Evolutionary conservation across 2,888 invertebrate genomes (phyloP).

Genomic region (Rhingia campestris): DNA sequence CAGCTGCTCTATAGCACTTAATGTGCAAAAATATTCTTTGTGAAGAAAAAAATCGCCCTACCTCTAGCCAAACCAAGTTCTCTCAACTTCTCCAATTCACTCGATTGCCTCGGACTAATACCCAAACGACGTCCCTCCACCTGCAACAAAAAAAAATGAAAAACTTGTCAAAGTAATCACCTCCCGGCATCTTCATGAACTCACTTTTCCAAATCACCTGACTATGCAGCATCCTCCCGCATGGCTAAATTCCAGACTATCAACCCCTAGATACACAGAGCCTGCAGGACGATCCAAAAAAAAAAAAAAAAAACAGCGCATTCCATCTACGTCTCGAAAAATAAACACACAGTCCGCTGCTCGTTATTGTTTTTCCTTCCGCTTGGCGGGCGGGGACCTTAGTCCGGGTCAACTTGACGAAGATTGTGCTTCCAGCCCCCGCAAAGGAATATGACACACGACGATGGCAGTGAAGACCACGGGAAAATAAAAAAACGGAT

Average conservation of each 20-base stretch:
- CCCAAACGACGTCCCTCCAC: background rate
- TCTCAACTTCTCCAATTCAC: constrained; percentile 47
- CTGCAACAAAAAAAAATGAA: background rate
- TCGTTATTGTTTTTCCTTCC: constrained; percentile 57
- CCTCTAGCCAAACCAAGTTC: background rate
- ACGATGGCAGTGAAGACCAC: constrained; percentile 10
- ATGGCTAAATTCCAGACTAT: constrained; percentile 38
- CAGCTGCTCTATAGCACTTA: constrained; percentile 43
- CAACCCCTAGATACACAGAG: no score
- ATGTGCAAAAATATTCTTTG: constrained; percentile 18
- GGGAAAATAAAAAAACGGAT: constrained; percentile 3
- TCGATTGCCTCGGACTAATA: constrained; percentile 65
- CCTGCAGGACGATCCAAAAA: background rate
- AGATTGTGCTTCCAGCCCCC: constrained; percentile 17
- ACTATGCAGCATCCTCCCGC: constrained; percentile 11
- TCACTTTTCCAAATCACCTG: constrained; percentile 19
- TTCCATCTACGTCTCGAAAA: constrained; percentile 28
- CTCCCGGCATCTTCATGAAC: constrained; percentile 6
- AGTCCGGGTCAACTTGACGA: constrained; percentile 31
- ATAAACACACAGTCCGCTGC: constrained; percentile 20
- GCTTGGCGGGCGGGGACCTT: background rate
- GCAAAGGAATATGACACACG: background rate
- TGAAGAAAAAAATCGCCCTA: background rate
- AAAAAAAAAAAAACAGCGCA: constrained; percentile 15
- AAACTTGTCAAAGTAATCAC: constrained; percentile 58